Evolutionary conservation across 1,140 invertebrate species (phyloP), one percentile per base, ranked within the genome.

Genomic region (Ostrea edulis): DNA sequence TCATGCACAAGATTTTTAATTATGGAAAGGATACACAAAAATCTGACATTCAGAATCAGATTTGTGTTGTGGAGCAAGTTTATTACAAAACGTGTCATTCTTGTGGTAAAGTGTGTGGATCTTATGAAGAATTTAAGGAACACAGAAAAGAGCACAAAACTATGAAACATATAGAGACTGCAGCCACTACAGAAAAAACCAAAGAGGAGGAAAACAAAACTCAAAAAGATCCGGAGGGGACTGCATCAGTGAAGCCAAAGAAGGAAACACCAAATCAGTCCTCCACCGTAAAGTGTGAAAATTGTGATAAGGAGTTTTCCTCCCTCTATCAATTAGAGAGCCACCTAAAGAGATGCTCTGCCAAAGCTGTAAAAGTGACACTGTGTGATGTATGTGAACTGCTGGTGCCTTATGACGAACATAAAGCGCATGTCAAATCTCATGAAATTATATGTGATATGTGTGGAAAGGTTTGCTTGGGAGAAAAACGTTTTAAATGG

Each of bases 361-460:
- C 68, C 29, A 77, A 22, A 25, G 68, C 68, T 4, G 68, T 77
- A 0, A 77, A 77, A 77, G 35, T 77, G 68, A 77, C 14, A 12
- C 68, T 77, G 11, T 77, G 68, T 77, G 68, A 77, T 77, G 25
- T 77, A 11, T 77, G 68, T 77, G 68, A 77, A 35, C 11, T 1
- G 29, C 29, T 77, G 68, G 22, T 77, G 22, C 68, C 68, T 14
- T 12, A 29, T 9, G 25, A 77, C 35, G 68, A 77, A 77, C 68
- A 29, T 35, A 77, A 14, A 77, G 68, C 35, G 11, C 68, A 77
- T 77, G 12, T 77, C 25, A 29, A 77, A 29, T 14, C 12, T 77
- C 68, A 77, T 14, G 25, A 25, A 35, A 25, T 25, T 2, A 14
- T 25, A 9, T 77, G 68, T 35, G 29, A 29, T 9, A 12, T 29